Percentiles rank a stretch among this genome's conserved stretches.
phyloP scores from a whole-genome alignment of 2,797 vertebrate species.

The Silurus aristotelis region DNA sequence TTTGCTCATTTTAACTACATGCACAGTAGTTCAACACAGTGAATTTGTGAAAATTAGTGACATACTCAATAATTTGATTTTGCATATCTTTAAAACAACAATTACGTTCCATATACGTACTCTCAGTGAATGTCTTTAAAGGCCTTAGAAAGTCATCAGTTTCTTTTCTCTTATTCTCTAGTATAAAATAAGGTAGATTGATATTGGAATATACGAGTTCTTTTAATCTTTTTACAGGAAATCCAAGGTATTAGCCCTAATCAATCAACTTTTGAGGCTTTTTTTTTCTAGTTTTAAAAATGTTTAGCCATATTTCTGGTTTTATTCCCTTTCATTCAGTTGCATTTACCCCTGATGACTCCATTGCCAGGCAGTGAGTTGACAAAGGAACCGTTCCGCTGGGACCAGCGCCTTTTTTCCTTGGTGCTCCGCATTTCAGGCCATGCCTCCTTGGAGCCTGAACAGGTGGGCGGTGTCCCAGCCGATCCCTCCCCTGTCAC shows the following conservation, averaged over 20 bases:
- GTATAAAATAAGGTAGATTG: neutral
- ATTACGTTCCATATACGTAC: too few species aligned
- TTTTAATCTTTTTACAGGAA: neutral
- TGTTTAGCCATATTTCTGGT: neutral
- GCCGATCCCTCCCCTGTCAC: slow-evolving; percentile 93
- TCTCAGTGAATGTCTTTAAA: neutral
- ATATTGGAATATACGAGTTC: neutral
- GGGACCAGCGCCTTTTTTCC: slow-evolving; percentile 95
- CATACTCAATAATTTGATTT: too few species aligned
- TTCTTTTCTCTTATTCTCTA: neutral
- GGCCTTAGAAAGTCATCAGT: too few species aligned
- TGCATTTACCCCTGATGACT: slow-evolving; percentile 93
- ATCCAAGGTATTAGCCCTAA: neutral
- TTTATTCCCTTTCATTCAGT: slow-evolving; percentile 69
- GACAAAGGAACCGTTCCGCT: slow-evolving; percentile 97
- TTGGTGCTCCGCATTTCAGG: slow-evolving; percentile 91
- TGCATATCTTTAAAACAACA: too few species aligned
- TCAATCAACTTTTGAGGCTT: neutral
- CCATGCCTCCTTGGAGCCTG: slow-evolving; percentile 82
- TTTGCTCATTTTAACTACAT: too few species aligned
- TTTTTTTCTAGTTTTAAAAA: neutral
- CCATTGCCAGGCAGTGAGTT: slow-evolving; percentile 95
- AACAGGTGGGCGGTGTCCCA: slow-evolving; percentile 85
- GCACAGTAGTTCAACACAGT: too few species aligned
- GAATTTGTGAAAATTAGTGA: too few species aligned